These are phyloP conservation scores for Oxyruncus cristatus DNA, from an alignment of 2,113 vertebrate species.

Conservation along the genomic window DNA sequence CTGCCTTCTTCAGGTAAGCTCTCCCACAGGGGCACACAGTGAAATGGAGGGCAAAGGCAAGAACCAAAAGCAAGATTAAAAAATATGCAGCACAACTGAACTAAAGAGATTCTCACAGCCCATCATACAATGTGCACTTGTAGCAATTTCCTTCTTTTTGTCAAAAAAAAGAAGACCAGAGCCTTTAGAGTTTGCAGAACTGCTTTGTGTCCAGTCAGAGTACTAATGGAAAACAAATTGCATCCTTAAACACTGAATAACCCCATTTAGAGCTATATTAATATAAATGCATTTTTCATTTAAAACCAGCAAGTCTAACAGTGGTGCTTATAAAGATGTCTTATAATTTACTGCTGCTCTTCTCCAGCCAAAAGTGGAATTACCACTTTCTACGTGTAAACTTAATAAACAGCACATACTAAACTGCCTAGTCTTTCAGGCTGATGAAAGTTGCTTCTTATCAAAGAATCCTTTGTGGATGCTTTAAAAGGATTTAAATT, in stretches of 20 bases:
- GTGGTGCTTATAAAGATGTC: conserved; percentile 11
- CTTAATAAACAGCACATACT: conserved; percentile 34
- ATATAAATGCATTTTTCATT: conserved; percentile 37
- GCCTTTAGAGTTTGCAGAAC: neutral
- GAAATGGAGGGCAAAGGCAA: conserved; percentile 4
- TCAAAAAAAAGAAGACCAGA: neutral
- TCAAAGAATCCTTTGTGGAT: conserved; percentile 59
- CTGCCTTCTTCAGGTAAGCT: neutral
- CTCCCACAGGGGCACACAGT: neutral
- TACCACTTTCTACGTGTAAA: conserved; percentile 30
- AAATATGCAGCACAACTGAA: neutral
- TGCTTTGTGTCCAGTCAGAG: neutral
- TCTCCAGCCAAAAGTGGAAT: conserved; percentile 26
- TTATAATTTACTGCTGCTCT: conserved; percentile 31
- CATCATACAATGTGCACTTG: neutral
- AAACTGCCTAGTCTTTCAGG: conserved; percentile 29
- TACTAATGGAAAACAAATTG: conserved; percentile 42
- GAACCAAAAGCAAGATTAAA: neutral
- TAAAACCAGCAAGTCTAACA: conserved; percentile 11
- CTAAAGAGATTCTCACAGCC: neutral
- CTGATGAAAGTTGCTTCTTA: conserved; percentile 57
- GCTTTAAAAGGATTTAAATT: conserved; percentile 61
- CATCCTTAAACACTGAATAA: conserved; percentile 31
- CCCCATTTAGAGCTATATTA: conserved; percentile 4
- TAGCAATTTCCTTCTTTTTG: neutral